Evolutionary conservation across 2,797 vertebrate species (phyloP).

Genomic region (Falco biarmicus): DNA sequence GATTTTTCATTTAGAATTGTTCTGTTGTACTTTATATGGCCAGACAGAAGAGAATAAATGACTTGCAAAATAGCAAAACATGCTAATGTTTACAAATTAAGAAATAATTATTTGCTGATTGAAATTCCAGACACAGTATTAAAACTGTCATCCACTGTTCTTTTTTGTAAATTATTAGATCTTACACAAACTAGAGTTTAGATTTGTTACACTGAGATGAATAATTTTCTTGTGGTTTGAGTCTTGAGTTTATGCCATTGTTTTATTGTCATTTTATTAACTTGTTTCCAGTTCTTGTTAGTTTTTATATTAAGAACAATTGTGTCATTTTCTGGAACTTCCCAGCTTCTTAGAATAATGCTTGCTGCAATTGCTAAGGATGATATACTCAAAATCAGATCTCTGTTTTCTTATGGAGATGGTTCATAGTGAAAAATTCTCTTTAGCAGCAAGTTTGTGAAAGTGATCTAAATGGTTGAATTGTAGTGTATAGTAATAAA

Average conservation of each 20-base stretch:
- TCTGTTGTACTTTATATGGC: not conserved
- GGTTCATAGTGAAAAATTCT: not conserved
- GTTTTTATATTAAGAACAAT: not conserved
- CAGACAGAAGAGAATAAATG: not conserved
- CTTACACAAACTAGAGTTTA: not conserved
- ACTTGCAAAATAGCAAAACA: not conserved
- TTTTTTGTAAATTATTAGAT: not conserved
- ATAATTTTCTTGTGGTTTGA: not conserved
- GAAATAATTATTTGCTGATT: not conserved
- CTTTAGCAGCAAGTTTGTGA: not conserved
- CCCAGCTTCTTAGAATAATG: not conserved
- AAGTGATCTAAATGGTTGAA: not conserved
- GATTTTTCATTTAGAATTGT: not conserved
- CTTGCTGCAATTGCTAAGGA: not conserved
- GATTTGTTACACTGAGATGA: not conserved
- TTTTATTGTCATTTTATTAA: not conserved
- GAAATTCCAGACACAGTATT: not conserved
- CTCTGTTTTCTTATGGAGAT: not conserved
- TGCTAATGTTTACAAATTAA: not conserved
- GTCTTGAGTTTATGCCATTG: not conserved
- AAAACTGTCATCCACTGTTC: not conserved
- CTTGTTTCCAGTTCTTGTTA: not conserved
- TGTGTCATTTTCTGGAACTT: not conserved
- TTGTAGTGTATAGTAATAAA: not conserved
- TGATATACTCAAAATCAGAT: not conserved